Evolutionary conservation across 2,113 vertebrate genomes (phyloP).

Genomic region (Nibea coibor): DNA sequence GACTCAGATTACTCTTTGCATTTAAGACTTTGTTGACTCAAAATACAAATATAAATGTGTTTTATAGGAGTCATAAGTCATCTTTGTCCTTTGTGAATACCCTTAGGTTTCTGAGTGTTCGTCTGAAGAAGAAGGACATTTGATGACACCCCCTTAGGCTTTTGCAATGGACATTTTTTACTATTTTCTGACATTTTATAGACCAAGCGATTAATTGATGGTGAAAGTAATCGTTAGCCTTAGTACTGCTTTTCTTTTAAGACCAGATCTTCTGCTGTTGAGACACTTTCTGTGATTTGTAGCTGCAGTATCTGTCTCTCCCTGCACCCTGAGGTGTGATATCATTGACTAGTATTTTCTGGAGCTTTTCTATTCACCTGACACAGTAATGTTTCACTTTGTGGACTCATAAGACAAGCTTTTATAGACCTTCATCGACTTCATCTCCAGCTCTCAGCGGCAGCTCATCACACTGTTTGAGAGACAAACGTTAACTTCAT

Average conservation of each 20-base stretch:
- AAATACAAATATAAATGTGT: background rate
- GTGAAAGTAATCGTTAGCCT: background rate
- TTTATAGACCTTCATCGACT: background rate
- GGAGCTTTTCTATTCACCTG: background rate
- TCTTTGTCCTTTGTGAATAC: background rate
- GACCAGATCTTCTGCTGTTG: background rate
- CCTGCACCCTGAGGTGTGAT: slow-evolving; percentile 19
- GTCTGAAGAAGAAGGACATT: background rate
- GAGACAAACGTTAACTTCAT: background rate
- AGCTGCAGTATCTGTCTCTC: background rate
- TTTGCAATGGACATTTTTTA: background rate
- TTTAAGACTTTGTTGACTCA: background rate
- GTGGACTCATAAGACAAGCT: slow-evolving; percentile 1
- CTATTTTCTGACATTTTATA: background rate
- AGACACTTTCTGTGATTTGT: slow-evolving; percentile 28
- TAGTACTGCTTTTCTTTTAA: background rate
- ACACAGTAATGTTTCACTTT: background rate
- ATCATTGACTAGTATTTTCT: slow-evolving; percentile 13
- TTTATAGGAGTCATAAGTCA: background rate
- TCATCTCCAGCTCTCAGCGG: background rate
- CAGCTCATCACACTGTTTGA: background rate
- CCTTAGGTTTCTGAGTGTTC: background rate
- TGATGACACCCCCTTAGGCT: background rate
- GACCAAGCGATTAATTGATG: background rate
- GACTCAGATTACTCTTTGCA: background rate